phyloP scores from a whole-genome alignment of 1,140 invertebrate species.

The Arion vulgaris region DNA sequence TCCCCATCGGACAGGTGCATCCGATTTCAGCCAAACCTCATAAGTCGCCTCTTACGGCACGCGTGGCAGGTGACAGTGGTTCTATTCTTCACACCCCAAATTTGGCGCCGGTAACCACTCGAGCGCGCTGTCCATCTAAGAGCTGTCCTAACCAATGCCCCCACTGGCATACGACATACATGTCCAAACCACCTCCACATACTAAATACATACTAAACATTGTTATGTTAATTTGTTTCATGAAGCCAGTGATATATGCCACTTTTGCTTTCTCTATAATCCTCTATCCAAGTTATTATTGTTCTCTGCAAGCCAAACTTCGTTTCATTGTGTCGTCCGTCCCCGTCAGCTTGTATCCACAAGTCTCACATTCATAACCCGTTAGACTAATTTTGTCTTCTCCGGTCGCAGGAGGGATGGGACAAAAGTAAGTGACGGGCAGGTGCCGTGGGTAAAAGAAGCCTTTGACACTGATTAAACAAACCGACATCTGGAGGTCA shows the following conservation, averaged over 20 bases:
- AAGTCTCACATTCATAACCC: not conserved
- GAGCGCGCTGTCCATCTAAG: no score
- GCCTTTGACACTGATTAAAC: not conserved
- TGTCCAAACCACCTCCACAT: no score
- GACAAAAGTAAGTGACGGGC: not conserved
- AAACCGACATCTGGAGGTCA: not conserved
- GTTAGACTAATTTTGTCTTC: not conserved
- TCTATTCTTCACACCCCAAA: no score
- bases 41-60: no score
- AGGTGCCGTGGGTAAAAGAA: not conserved
- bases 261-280: not conserved
- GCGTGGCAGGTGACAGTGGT: no score
- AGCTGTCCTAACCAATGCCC: no score
- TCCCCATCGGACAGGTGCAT: no score
- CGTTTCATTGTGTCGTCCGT: not conserved
- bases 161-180: no score
- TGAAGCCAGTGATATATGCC: not conserved
- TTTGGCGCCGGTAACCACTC: no score
- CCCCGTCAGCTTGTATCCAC: not conserved
- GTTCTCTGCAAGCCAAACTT: not conserved
- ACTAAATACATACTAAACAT: no score
- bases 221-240: no score
- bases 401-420: not conserved
- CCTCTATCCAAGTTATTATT: not conserved
- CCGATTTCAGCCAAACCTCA: no score